Evolutionary conservation across 2,113 vertebrate genomes (phyloP).

Genomic region (Antennarius striatus): DNA sequence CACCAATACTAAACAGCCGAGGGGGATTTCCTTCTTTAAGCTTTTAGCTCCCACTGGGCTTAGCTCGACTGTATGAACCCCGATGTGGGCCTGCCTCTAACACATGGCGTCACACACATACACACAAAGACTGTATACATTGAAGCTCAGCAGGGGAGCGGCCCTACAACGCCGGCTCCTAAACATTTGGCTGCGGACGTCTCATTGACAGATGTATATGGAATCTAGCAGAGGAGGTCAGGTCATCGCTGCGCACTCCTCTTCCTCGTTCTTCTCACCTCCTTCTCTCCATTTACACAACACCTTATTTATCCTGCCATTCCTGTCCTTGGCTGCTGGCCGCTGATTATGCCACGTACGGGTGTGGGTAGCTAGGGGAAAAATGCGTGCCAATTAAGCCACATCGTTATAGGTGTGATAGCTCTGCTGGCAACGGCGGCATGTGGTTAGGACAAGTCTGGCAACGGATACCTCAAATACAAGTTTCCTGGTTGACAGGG

Average conservation of each 20-base stretch:
- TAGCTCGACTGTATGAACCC: constrained; percentile 71
- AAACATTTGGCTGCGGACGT: constrained; percentile 66
- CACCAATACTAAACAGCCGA: constrained; percentile 52
- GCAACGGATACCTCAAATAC: constrained; percentile 36
- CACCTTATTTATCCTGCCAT: constrained; percentile 34
- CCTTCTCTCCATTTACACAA: constrained; percentile 18
- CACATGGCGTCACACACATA: constrained; percentile 66
- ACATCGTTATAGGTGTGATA: constrained; percentile 36
- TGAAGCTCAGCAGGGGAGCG: constrained; percentile 57
- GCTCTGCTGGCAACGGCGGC: constrained; percentile 38
- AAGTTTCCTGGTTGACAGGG: constrained; percentile 36
- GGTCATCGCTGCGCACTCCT: constrained; percentile 52
- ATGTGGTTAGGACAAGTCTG: constrained; percentile 23
- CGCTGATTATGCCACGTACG: constrained; percentile 31
- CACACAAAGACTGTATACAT: constrained; percentile 56
- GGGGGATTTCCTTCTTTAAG: constrained; percentile 77
- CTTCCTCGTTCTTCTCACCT: constrained; percentile 20
- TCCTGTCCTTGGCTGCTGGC: constrained; percentile 43
- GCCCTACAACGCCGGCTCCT: constrained; percentile 52
- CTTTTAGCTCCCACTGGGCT: constrained; percentile 74
- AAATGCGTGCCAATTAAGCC: constrained; percentile 53
- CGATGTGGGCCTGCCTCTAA: constrained; percentile 73
- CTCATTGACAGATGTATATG: constrained; percentile 72
- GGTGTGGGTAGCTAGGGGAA: constrained; percentile 22
- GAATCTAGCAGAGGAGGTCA: constrained; percentile 58